These are phyloP conservation scores for Myrmophylax atrothorax DNA, from an alignment of 2,113 vertebrate species.

Conservation along the genomic window DNA sequence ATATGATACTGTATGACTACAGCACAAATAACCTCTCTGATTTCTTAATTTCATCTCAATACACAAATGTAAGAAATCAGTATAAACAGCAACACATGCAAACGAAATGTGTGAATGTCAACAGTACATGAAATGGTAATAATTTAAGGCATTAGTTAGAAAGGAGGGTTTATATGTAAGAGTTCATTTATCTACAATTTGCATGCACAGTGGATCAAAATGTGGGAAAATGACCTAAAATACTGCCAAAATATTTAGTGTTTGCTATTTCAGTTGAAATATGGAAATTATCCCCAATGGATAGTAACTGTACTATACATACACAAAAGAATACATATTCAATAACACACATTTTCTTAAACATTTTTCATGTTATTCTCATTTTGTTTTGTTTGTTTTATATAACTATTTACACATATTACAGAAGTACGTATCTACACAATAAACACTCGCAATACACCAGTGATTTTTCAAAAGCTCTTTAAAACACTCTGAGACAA, in stretches of 20 bases:
- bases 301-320: not conserved
- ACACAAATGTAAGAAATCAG: conserved; percentile 8
- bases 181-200: not conserved
- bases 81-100: conserved; percentile 40
- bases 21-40: not conserved
- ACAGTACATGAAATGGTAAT: conserved; percentile 24
- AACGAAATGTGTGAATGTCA: conserved; percentile 46
- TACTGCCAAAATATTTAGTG: not conserved
- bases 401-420: not conserved
- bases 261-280: not conserved
- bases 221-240: not conserved
- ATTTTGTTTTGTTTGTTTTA: not conserved
- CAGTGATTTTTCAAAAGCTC: not conserved
- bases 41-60: not conserved
- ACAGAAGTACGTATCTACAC: not conserved
- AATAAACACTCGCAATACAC: not conserved
- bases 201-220: not conserved
- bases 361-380: not conserved
- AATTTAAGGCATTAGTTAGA: not conserved
- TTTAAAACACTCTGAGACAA: not conserved
- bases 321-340: not conserved
- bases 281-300: not conserved
- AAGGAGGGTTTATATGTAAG: not conserved
- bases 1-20: not conserved
- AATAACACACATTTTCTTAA: not conserved